A percentile compares a stretch with the other conserved stretches of the same genome.
These are phyloP conservation scores for Catharus bicknelli DNA, from an alignment of 2,113 vertebrate genomes.

Conservation along the genomic window DNA sequence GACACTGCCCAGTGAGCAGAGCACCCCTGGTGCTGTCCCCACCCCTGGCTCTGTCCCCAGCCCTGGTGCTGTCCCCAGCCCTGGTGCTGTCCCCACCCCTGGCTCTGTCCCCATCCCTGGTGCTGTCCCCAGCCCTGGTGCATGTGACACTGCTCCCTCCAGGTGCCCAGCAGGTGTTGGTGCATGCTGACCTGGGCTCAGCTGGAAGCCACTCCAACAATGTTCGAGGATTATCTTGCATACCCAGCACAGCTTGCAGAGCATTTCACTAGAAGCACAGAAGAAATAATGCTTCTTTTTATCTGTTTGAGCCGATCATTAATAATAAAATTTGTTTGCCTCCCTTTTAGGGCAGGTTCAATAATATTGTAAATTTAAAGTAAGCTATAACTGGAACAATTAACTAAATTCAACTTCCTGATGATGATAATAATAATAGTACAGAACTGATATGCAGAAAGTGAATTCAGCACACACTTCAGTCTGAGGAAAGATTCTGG, in stretches of 20 bases:
- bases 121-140: not conserved
- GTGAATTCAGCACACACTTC: not conserved
- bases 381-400: not conserved
- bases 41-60: not conserved
- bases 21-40: not conserved
- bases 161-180: constrained; percentile 17
- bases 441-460: not conserved
- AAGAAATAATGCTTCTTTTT: constrained; percentile 22
- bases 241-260: not conserved
- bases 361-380: not conserved
- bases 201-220: constrained; percentile 34
- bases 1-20: not conserved
- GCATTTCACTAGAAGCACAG: not conserved
- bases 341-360: not conserved
- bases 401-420: not conserved
- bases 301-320: not conserved
- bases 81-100: not conserved
- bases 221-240: not conserved
- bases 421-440: not conserved
- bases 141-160: not conserved
- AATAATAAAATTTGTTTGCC: constrained; percentile 26
- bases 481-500: not conserved
- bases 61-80: not conserved
- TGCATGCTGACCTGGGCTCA: not conserved
- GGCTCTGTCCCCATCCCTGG: not conserved